These are phyloP conservation scores for Drosophila barbarae DNA, from an alignment of 2,888 invertebrate species.

Conservation along the genomic window DNA sequence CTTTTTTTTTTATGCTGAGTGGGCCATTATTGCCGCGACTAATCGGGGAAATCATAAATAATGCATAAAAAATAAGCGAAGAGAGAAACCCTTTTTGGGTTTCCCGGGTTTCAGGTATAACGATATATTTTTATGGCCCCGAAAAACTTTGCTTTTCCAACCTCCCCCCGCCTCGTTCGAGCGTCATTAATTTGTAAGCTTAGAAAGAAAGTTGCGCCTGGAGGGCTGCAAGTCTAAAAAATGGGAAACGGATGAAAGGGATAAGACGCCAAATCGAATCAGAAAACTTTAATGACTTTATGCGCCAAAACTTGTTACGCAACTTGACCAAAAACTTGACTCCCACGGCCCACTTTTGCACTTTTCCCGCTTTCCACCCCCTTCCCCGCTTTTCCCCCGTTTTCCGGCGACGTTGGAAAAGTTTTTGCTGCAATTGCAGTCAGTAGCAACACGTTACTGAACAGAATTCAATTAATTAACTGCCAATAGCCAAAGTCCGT, in stretches of 20 bases:
- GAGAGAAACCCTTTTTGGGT: slow-evolving; percentile 6
- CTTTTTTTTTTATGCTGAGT: slow-evolving; percentile 11
- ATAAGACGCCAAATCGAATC: slow-evolving; percentile 55
- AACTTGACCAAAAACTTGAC: slow-evolving; percentile 25
- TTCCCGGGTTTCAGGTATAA: slow-evolving; percentile 9
- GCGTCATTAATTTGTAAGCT: slow-evolving; percentile 57
- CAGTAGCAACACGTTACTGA: slow-evolving; percentile 32
- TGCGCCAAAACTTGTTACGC: slow-evolving; percentile 58
- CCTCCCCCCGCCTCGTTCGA: slow-evolving; percentile 3
- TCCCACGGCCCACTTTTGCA: not conserved
- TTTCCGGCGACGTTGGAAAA: slow-evolving; percentile 12
- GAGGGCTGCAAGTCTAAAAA: not conserved
- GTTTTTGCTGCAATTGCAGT: slow-evolving; percentile 31
- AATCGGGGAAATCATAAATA: slow-evolving; percentile 39
- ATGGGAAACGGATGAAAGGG: slow-evolving; percentile 12
- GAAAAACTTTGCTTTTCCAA: slow-evolving; percentile 1
- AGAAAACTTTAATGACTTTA: slow-evolving; percentile 71
- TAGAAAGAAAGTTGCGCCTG: slow-evolving; percentile 16
- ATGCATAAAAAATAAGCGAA: slow-evolving; percentile 46
- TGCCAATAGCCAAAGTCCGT: slow-evolving; percentile 52
- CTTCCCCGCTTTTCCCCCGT: not conserved
- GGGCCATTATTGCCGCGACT: slow-evolving; percentile 3
- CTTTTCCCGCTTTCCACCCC: not conserved
- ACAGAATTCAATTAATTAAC: slow-evolving; percentile 67
- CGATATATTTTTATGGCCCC: slow-evolving; percentile 17